A percentile compares a stretch with the other conserved stretches of the same genome.
phyloP scores from a whole-genome alignment of 2,797 vertebrate genomes.

The Crenuchus spilurus region DNA sequence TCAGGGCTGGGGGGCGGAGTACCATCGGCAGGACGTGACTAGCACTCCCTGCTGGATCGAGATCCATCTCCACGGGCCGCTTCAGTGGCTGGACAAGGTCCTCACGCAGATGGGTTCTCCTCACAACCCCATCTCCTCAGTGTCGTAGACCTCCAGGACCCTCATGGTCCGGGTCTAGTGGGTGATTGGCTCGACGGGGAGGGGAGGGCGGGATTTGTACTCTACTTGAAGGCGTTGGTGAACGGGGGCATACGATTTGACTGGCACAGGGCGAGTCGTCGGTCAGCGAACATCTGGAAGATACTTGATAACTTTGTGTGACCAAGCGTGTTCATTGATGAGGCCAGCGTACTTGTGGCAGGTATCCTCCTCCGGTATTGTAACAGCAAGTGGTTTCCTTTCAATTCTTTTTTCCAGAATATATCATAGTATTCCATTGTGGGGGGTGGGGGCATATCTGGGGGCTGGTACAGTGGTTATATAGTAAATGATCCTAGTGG shows the following conservation, averaged over 20 bases:
- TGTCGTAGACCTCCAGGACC: constrained; percentile 85
- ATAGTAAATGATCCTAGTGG: constrained; percentile 51
- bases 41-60: constrained; percentile 99
- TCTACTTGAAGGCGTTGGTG: constrained; percentile 92
- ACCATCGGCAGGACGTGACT: constrained; percentile 98
- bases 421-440: constrained; percentile 76
- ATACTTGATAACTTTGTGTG: constrained; percentile 92
- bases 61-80: constrained; percentile 96
- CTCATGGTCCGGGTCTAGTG: constrained; percentile 80
- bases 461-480: constrained; percentile 44
- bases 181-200: constrained; percentile 18
- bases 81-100: constrained; percentile 99
- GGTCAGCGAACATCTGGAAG: constrained; percentile 85
- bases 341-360: constrained; percentile 72
- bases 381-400: constrained; percentile 54
- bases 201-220: constrained; percentile 45
- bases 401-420: constrained; percentile 72
- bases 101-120: constrained; percentile 99
- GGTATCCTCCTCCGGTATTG: constrained; percentile 69
- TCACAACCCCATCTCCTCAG: constrained; percentile 96
- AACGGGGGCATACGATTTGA: constrained; percentile 78
- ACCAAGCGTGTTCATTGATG: constrained; percentile 89
- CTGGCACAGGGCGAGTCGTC: constrained; percentile 52
- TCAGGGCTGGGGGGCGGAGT: constrained; percentile 99
- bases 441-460: constrained; percentile 45